Conservation (phyloP, 2,797 vertebrate species). For the Chelon auratus region DNA sequence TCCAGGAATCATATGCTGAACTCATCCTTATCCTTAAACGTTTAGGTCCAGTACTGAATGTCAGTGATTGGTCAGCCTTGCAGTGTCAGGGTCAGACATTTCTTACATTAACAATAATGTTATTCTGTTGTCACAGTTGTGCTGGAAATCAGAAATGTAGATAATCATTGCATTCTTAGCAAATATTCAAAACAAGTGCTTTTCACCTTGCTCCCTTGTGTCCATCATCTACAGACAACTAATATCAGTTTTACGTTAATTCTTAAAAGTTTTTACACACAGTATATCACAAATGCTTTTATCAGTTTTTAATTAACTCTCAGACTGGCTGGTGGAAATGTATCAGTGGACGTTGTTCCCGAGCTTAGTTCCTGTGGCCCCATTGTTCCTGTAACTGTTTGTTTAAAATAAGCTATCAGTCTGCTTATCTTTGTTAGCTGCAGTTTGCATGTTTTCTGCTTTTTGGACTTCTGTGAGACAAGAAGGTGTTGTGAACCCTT, state of each 20-base stretch:
- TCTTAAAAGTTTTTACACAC: neutral
- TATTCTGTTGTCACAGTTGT: neutral
- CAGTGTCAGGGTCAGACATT: neutral
- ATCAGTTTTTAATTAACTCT: neutral
- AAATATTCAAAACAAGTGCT: no score
- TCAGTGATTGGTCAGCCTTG: neutral
- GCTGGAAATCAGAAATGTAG: no score
- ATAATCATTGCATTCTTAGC: no score
- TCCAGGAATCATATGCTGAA: slow-evolving; percentile 15
- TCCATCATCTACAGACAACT: no score
- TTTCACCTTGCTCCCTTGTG: neutral
- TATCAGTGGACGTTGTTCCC: neutral
- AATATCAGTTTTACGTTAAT: no score
- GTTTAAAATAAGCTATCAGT: slow-evolving; percentile 14
- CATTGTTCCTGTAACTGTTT: slow-evolving; percentile 29
- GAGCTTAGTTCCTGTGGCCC: slow-evolving; percentile 26
- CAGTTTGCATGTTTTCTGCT: slow-evolving; percentile 34
- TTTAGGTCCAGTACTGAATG: neutral
- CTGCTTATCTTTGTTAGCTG: slow-evolving; percentile 29
- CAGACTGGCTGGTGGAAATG: neutral
- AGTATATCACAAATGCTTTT: neutral
- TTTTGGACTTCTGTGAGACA: slow-evolving; percentile 19
- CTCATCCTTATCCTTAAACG: neutral
- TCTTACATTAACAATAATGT: neutral
- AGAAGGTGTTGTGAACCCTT: slow-evolving; percentile 33